phyloP scores from a whole-genome alignment of 1,140 invertebrate genomes.

The Drosophila jambulina region DNA sequence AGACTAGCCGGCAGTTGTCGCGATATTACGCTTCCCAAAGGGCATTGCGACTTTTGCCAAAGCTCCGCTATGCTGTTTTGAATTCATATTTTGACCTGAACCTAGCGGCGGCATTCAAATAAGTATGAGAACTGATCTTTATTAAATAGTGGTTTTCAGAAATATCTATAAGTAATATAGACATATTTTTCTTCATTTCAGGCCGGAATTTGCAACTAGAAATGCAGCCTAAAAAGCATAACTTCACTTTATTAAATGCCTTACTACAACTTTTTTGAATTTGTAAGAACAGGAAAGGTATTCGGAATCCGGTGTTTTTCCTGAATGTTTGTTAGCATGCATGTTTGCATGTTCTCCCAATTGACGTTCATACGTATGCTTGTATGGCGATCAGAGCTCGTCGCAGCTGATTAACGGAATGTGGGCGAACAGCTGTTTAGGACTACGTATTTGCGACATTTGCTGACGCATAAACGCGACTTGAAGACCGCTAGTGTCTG shows the following conservation, averaged over 20 bases:
- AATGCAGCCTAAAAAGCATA: neutral
- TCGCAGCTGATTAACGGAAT: constrained; percentile 26
- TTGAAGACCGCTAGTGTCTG: constrained; percentile 12
- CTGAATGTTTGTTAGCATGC: constrained; percentile 4
- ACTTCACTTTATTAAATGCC: neutral
- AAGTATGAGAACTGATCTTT: neutral
- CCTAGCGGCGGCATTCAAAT: neutral
- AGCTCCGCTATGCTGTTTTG: no score
- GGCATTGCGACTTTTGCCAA: constrained; percentile 32
- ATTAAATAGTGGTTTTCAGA: neutral
- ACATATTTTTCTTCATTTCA: no score
- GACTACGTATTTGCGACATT: constrained; percentile 5
- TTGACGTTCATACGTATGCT: constrained; percentile 24
- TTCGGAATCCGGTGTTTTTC: neutral
- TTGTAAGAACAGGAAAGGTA: neutral
- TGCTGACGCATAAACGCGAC: constrained; percentile 34
- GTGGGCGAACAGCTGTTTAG: constrained; percentile 38
- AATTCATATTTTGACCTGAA: neutral
- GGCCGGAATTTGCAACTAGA: neutral
- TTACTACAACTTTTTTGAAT: neutral
- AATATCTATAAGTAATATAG: neutral
- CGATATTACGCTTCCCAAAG: constrained; percentile 16
- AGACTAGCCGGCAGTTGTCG: constrained; percentile 69
- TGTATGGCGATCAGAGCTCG: constrained; percentile 12
- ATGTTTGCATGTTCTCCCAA: constrained; percentile 26